phyloP scores from a whole-genome alignment of 2,888 invertebrate species.

The Leptopilina syphax region DNA sequence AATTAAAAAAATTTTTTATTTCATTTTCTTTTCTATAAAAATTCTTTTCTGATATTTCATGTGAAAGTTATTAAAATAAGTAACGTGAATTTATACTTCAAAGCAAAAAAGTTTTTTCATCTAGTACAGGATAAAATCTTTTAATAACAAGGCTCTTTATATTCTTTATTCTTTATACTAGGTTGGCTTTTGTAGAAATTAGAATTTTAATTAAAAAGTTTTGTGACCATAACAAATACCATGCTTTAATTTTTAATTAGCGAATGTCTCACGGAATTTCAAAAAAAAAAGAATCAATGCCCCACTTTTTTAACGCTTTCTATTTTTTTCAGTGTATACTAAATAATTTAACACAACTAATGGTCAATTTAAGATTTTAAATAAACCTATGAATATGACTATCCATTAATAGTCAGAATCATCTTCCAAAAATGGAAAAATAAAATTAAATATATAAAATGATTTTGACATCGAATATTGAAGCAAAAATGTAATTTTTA shows the following conservation, averaged over 20 bases:
- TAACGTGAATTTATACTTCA: conserved; percentile 27
- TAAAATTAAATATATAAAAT: no score
- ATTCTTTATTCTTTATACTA: conserved; percentile 2
- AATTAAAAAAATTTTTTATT: background rate
- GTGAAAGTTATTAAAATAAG: conserved; percentile 35
- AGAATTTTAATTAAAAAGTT: conserved; percentile 31
- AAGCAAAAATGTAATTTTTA: no score
- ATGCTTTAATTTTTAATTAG: conserved; percentile 33
- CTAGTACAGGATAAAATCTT: conserved; percentile 26
- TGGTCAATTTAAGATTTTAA: no score
- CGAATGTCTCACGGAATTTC: background rate
- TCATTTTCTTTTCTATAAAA: background rate
- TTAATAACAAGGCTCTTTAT: conserved; percentile 26
- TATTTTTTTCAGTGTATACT: no score
- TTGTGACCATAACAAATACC: background rate
- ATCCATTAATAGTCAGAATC: no score
- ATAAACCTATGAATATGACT: no score
- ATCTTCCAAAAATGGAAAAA: no score
- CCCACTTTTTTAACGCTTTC: background rate
- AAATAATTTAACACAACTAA: no score
- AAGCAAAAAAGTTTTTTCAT: conserved; percentile 31
- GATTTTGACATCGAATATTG: no score
- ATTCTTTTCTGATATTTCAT: conserved; percentile 1
- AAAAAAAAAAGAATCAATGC: background rate
- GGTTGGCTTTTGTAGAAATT: conserved; percentile 4